These are phyloP conservation scores for Leptinotarsa defecta DNA, from an alignment of 1,140 invertebrate genomes.

Conservation along the genomic window DNA sequence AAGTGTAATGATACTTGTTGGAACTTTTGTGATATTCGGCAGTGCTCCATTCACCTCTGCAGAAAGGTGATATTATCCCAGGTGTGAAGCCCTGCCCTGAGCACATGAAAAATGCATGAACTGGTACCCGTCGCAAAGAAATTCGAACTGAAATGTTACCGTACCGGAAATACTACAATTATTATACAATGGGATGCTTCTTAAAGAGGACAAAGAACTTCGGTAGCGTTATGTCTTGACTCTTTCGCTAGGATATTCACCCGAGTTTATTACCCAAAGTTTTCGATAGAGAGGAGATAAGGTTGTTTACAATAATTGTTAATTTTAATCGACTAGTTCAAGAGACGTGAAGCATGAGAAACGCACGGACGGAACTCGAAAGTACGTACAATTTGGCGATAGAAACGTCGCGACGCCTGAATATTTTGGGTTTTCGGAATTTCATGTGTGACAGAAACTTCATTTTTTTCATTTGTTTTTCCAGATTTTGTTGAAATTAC, in stretches of 20 bases:
- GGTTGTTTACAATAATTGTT: no score
- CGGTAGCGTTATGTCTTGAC: slow-evolving; percentile 6
- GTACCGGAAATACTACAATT: slow-evolving; percentile 20
- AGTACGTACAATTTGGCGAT: neutral
- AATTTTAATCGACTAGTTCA: no score
- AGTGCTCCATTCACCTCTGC: no score
- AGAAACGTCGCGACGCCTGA: neutral
- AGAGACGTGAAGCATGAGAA: neutral
- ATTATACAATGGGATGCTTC: slow-evolving; percentile 20
- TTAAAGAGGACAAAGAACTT: slow-evolving; percentile 19
- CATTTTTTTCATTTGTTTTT: no score
- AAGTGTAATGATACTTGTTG: no score
- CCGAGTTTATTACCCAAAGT: neutral
- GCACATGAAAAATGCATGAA: no score
- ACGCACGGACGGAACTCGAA: neutral
- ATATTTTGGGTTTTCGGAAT: no score
- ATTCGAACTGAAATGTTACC: slow-evolving; percentile 18
- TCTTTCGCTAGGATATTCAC: slow-evolving; percentile 18
- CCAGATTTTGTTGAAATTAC: no score
- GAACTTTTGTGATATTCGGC: no score
- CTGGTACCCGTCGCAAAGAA: neutral
- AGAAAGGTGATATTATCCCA: no score
- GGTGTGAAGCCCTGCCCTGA: no score
- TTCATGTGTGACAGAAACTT: no score
- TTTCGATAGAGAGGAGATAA: neutral